Percentiles rank a stretch among this genome's conserved stretches.
These are phyloP conservation scores for Leucophora obtusa DNA, from an alignment of 2,888 invertebrate genomes.

Conservation along the genomic window DNA sequence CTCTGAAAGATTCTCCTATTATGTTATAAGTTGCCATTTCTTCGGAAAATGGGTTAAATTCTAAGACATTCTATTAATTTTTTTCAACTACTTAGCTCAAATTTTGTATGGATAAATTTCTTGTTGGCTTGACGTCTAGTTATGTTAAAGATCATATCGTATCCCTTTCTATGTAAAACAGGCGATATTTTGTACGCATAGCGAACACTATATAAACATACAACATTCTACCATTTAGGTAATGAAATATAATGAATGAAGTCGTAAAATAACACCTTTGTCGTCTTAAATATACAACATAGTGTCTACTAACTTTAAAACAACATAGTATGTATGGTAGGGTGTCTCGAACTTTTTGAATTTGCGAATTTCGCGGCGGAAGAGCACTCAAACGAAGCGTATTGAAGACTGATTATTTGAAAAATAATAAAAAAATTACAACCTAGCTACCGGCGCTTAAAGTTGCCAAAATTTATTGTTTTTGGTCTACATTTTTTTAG, in stretches of 20 bases:
- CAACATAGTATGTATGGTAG: background rate
- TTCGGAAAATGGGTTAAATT: background rate
- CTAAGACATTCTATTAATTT: background rate
- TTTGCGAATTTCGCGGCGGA: too few species aligned
- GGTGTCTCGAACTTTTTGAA: too few species aligned
- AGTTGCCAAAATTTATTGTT: too few species aligned
- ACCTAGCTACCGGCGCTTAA: too few species aligned
- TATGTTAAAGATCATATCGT: background rate
- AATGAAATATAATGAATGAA: slow-evolving; percentile 58
- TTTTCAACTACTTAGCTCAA: too few species aligned
- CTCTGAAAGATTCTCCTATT: too few species aligned
- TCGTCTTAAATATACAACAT: slow-evolving; percentile 10
- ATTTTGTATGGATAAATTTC: background rate
- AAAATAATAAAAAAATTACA: too few species aligned
- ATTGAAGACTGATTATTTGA: too few species aligned
- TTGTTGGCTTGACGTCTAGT: background rate
- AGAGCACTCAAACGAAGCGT: too few species aligned
- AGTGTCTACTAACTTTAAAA: background rate
- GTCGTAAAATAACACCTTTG: slow-evolving; percentile 60
- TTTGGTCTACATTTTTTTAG: too few species aligned
- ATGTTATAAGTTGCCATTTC: too few species aligned
- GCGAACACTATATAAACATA: background rate
- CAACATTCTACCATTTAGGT: slow-evolving; percentile 24
- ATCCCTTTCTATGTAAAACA: background rate
- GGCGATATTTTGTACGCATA: background rate